These are phyloP conservation scores for Antheraea assamensis DNA, from an alignment of 2,888 invertebrate genomes.

Conservation along the genomic window DNA sequence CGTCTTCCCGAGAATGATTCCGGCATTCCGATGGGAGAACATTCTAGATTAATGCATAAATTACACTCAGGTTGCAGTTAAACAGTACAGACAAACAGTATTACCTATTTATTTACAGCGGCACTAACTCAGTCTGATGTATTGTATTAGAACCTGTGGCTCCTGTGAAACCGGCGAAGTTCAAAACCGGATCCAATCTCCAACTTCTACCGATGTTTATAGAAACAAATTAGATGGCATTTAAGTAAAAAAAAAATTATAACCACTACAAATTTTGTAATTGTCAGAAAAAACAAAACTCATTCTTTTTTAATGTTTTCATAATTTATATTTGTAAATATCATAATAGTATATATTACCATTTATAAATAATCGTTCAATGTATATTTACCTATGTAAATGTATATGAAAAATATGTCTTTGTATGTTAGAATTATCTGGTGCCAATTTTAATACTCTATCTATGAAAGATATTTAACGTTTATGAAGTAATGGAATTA, in stretches of 20 bases:
- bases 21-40: too few species aligned
- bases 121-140: slow-evolving; percentile 64
- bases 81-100: slow-evolving; percentile 16
- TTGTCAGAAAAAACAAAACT: neutral
- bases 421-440: too few species aligned
- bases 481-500: too few species aligned
- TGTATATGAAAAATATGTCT: too few species aligned
- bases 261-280: neutral
- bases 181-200: slow-evolving; percentile 26
- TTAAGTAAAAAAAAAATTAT: neutral
- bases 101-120: slow-evolving; percentile 52
- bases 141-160: slow-evolving; percentile 50
- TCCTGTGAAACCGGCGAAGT: slow-evolving; percentile 24
- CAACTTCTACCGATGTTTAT: slow-evolving; percentile 45
- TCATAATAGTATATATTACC: neutral
- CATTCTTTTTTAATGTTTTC: neutral
- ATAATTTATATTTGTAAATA: neutral
- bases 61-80: neutral
- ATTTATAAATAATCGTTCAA: too few species aligned
- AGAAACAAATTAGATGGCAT: slow-evolving; percentile 37
- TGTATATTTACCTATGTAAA: too few species aligned
- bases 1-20: neutral
- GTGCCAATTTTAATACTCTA: too few species aligned
- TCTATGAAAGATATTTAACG: too few species aligned
- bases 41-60: neutral